A percentile compares a stretch with the other conserved stretches of the same genome.
Conservation (phyloP, 2,113 vertebrate genomes). For the Eudyptes chrysolophus region DNA sequence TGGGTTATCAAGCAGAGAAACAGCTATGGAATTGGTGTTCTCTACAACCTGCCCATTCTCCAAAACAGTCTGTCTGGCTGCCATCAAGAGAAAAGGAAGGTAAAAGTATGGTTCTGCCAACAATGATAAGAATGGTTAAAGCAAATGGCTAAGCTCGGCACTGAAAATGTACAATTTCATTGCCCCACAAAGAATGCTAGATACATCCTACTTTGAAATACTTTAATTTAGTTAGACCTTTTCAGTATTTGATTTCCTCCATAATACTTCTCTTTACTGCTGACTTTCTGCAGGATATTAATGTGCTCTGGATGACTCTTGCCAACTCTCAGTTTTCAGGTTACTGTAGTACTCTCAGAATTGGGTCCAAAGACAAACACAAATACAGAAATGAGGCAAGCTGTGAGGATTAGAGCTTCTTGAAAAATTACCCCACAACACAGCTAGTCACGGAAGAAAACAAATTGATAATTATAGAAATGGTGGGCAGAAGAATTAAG, state of each 20-base stretch:
- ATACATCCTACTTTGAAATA: background rate
- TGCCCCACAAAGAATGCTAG: background rate
- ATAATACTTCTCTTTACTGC: background rate
- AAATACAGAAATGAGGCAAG: background rate
- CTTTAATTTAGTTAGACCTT: background rate
- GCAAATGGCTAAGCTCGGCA: background rate
- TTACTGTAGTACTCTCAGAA: background rate
- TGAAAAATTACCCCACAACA: background rate
- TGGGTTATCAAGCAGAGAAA: background rate
- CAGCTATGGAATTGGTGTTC: background rate
- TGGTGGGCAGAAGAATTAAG: background rate
- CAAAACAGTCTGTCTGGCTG: background rate
- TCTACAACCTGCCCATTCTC: background rate
- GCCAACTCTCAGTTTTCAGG: background rate
- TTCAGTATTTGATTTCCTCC: background rate
- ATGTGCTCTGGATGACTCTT: background rate
- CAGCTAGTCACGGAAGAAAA: background rate
- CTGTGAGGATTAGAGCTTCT: background rate
- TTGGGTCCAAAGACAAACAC: background rate
- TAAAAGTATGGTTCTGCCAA: background rate
- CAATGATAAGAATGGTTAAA: background rate
- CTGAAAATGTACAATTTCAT: background rate
- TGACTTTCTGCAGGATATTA: background rate
- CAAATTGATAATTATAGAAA: background rate
- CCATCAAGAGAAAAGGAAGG: background rate